A percentile compares a stretch with the other conserved stretches of the same genome.
Evolutionary conservation across 2,888 invertebrate species (phyloP).

Genomic region (Amphipyra berbera): DNA sequence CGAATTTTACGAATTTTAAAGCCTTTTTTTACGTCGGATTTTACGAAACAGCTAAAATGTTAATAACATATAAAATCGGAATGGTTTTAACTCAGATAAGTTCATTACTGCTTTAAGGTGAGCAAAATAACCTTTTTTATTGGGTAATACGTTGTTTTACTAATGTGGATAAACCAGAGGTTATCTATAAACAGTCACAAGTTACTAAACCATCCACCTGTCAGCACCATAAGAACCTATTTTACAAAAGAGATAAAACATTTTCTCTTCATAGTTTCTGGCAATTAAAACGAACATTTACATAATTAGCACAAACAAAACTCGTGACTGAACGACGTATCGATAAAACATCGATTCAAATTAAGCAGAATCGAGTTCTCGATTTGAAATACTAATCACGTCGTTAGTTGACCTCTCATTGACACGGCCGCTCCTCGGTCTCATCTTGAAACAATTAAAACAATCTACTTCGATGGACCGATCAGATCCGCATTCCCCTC

Average conservation of each 20-base stretch:
- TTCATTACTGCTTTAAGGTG: constrained; percentile 24
- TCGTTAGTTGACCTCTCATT: constrained; percentile 76
- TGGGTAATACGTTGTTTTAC: constrained; percentile 21
- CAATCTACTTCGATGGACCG: constrained; percentile 73
- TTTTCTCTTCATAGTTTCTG: constrained; percentile 50
- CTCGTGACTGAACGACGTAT: constrained; percentile 48
- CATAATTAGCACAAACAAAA: constrained; percentile 58
- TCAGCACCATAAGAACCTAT: constrained; percentile 36
- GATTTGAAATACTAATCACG: constrained; percentile 71
- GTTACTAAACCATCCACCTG: constrained; percentile 14
- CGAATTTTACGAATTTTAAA: constrained; percentile 14
- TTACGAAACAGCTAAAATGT: constrained; percentile 16
- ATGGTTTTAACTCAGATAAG: constrained; percentile 31
- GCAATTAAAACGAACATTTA: constrained; percentile 58
- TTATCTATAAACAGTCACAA: constrained; percentile 22
- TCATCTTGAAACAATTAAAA: constrained; percentile 79
- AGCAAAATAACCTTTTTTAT: constrained; percentile 25
- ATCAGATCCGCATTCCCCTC: constrained; percentile 73
- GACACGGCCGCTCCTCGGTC: constrained; percentile 73
- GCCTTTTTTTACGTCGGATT: constrained; percentile 6
- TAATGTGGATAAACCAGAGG: constrained; percentile 21
- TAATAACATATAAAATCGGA: constrained; percentile 28
- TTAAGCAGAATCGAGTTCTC: constrained; percentile 64
- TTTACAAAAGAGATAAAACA: constrained; percentile 45
- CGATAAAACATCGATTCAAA: constrained; percentile 60